Percentiles rank a stretch among this genome's conserved stretches.
Evolutionary conservation across 2,797 vertebrate genomes (phyloP).

Genomic region (Nyctalus aviator): DNA sequence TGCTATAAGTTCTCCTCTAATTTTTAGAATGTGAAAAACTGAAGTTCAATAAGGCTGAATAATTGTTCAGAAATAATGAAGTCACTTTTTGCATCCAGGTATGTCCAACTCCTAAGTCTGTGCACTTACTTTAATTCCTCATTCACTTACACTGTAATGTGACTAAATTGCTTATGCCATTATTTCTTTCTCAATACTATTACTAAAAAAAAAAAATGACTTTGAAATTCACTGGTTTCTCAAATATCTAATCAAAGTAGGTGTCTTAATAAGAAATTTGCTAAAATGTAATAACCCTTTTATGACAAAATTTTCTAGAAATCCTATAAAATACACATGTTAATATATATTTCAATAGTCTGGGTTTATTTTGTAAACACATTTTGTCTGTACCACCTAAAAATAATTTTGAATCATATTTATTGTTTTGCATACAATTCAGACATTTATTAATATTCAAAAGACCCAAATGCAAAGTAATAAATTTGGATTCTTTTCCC

Average conservation of each 20-base stretch:
- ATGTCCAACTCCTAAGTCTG: not conserved
- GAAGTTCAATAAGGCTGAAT: not conserved
- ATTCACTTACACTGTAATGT: not conserved
- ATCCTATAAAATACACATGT: constrained; percentile 25
- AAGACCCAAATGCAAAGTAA: constrained; percentile 73
- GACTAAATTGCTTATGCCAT: not conserved
- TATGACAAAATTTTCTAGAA: constrained; percentile 37
- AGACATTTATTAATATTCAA: constrained; percentile 72
- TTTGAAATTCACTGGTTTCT: constrained; percentile 52
- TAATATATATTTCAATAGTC: constrained; percentile 6
- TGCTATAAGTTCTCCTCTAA: not conserved
- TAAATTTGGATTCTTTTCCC: constrained; percentile 81
- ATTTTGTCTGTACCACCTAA: constrained; percentile 72
- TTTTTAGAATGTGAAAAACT: constrained; percentile 53
- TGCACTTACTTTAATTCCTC: not conserved
- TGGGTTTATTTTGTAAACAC: constrained; percentile 52
- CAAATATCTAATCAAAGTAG: constrained; percentile 48
- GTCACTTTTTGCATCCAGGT: not conserved
- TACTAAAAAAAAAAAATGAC: constrained; percentile 1
- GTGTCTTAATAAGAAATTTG: constrained; percentile 25
- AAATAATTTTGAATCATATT: constrained; percentile 74
- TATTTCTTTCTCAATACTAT: not conserved
- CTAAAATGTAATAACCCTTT: constrained; percentile 4
- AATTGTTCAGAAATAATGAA: not conserved
- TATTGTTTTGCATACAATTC: constrained; percentile 75